Base-by-base conservation (phyloP, 2,888 invertebrate species). In the Nasonia oneida region DNA sequence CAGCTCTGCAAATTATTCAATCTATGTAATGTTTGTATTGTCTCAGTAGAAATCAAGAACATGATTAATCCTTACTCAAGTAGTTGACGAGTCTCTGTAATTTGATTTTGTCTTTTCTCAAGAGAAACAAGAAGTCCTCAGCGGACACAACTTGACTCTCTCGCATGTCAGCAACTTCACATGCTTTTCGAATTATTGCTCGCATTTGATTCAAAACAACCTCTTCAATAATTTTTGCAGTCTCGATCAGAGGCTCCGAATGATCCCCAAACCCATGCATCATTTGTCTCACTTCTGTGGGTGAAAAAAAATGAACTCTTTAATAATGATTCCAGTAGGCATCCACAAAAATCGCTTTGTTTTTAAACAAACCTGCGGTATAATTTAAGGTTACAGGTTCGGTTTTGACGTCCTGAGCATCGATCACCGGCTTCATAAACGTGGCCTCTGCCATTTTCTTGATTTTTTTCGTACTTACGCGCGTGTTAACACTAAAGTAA, bases 251-350 rank as follows among this genome's bases (percentile, higher is more conserved):
- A 0, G 98, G 98, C 87, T 96, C 96, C 33, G 96, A 95, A 90
- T 97, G 96, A 91, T 98, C 98, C 0, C 98, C 98, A 91, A 98
- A 97, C n/a, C 98, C 98, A 90, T 97, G 97, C 98, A 98, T 97
- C 95, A 98, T 98, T 90, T 96, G 95, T 0, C 97, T 96, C 89
- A 98, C 97, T 94, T 98, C 97, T 93, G 18, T 14, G 73, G 53
- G 15, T 10, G 47, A 70, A 79, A 15, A 2, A 33, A n/a, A 76
- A 53, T 70, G 2, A 57, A 47, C 15, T 70, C 64, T 76, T n/a
- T 37, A 23, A 4, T 64, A 6, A 64, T 2, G 61, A 64, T 74
- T 23, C 37, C 29, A 29, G 29, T 57, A 23, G 23, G 3, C 15
- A 50, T 33, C 18, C n/a, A 18, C 15, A 23, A n/a, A 15, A 29